phyloP scores from a whole-genome alignment of 2,888 invertebrate genomes.

The Drosophila anomalata region DNA sequence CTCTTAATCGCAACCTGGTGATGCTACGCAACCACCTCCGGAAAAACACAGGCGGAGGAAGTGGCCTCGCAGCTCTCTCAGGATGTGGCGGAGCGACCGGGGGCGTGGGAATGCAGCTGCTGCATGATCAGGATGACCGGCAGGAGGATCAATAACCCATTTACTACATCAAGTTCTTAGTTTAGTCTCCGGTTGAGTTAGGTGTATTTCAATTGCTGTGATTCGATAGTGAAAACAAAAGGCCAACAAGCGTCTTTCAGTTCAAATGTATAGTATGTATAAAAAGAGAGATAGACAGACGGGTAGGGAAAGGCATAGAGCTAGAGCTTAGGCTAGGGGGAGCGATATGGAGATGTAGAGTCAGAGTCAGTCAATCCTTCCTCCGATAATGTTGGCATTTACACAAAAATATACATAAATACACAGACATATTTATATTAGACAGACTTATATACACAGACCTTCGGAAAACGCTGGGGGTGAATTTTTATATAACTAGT shows the following conservation, averaged over 20 bases:
- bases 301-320: slow-evolving; percentile 13
- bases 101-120: slow-evolving; percentile 45
- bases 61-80: slow-evolving; percentile 21
- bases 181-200: slow-evolving; percentile 60
- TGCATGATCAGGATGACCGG: slow-evolving; percentile 64
- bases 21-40: slow-evolving; percentile 83
- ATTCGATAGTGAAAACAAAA: slow-evolving; percentile 77
- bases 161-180: slow-evolving; percentile 67
- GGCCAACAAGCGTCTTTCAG: slow-evolving; percentile 76
- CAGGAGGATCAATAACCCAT: slow-evolving; percentile 82
- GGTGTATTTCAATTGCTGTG: slow-evolving; percentile 79
- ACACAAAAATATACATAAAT: slow-evolving; percentile 51
- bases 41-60: slow-evolving; percentile 73
- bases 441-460: slow-evolving; percentile 31
- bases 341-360: not conserved
- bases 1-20: slow-evolving; percentile 82
- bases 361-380: slow-evolving; percentile 75
- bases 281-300: slow-evolving; percentile 55
- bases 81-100: not conserved
- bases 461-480: slow-evolving; percentile 18
- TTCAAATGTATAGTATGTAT: slow-evolving; percentile 82
- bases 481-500: slow-evolving; percentile 32
- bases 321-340: slow-evolving; percentile 8
- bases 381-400: slow-evolving; percentile 83
- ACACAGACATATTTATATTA: slow-evolving; percentile 52